Percentiles rank a stretch among this genome's conserved stretches.
Conservation (phyloP, 2,797 vertebrate species). For the Emys orbicularis region DNA sequence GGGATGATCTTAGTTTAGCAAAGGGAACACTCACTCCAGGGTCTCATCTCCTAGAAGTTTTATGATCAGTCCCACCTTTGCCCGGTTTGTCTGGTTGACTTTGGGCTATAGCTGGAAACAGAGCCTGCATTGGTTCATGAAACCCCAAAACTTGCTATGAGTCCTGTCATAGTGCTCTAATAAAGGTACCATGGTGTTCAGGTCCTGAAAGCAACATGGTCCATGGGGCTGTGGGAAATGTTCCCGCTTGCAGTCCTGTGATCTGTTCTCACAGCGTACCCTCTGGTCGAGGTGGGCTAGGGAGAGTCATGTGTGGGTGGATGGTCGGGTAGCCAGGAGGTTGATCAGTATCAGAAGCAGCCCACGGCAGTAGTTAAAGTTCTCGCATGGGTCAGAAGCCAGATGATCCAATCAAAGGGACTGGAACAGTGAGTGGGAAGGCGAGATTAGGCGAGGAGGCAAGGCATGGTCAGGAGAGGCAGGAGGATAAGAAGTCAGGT, state of each 20-base stretch:
- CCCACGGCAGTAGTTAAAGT: not conserved
- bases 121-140: not conserved
- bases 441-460: not conserved
- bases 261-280: not conserved
- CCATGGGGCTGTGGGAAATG: not conserved
- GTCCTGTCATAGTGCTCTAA: not conserved
- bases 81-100: not conserved
- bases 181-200: not conserved
- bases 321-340: not conserved
- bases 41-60: not conserved
- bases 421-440: not conserved
- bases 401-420: not conserved
- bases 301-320: no score
- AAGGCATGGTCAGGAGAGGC: not conserved
- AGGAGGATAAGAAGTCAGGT: not conserved
- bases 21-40: no score
- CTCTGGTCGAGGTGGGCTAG: not conserved
- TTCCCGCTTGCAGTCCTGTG: not conserved
- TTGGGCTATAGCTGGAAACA: not conserved
- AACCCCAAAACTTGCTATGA: not conserved
- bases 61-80: not conserved
- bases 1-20: no score
- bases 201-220: not conserved
- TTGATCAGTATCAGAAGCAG: not conserved
- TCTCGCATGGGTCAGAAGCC: not conserved